phyloP scores from a whole-genome alignment of 2,113 vertebrate species.

The Channa maculata region DNA sequence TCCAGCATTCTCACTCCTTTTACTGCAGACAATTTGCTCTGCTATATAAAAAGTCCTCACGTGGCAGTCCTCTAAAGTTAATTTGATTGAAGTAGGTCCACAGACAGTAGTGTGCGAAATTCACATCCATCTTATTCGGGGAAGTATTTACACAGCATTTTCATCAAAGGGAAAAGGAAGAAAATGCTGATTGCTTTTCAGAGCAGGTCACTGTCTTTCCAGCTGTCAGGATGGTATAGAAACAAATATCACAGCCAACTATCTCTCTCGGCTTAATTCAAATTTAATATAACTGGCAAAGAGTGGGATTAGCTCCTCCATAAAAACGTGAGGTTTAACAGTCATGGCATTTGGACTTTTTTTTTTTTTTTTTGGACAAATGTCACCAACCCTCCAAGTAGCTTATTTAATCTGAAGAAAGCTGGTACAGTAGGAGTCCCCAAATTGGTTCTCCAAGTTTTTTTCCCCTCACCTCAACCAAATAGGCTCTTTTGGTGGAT shows the following conservation, averaged over 20 bases:
- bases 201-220: conserved; percentile 17
- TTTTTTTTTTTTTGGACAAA: too few relatives aligned
- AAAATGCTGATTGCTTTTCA: conserved; percentile 30
- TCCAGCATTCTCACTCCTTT: conserved; percentile 52
- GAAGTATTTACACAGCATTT: conserved; percentile 45
- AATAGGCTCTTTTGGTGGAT: too few relatives aligned
- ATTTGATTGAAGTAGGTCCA: conserved; percentile 30
- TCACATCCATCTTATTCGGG: conserved; percentile 27
- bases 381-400: too few relatives aligned
- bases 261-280: too few relatives aligned
- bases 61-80: conserved; percentile 25
- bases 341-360: too few relatives aligned
- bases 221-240: neutral
- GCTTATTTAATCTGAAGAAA: too few relatives aligned
- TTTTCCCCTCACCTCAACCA: too few relatives aligned
- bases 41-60: conserved; percentile 40
- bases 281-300: too few relatives aligned
- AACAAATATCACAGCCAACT: conserved; percentile 19
- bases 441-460: too few relatives aligned
- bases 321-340: too few relatives aligned
- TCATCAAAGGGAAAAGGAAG: conserved; percentile 14
- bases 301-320: too few relatives aligned
- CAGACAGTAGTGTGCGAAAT: conserved; percentile 9
- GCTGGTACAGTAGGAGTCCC: too few relatives aligned
- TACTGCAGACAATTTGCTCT: conserved; percentile 50